Base-by-base conservation (phyloP, 1,140 invertebrate species). In the Pararge aegeria region DNA sequence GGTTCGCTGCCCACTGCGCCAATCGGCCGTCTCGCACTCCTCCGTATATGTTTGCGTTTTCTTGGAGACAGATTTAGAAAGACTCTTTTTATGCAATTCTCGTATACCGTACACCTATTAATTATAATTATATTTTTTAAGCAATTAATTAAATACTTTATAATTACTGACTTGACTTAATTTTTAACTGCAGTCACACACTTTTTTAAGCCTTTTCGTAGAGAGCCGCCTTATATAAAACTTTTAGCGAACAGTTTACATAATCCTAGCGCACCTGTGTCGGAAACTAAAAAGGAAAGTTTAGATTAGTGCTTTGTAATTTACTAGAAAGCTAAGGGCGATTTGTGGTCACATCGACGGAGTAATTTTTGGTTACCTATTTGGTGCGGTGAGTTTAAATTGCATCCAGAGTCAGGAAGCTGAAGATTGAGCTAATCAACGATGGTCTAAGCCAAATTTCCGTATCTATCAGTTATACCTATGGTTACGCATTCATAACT, bases 301-400 rank as follows among this genome's bases (percentile, higher is more conserved):
- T 49, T 54, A 53, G 20, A 60, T 38, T 60, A 55, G 53, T 61
- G 34, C 30, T 55, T 61, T 49, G 58, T 61, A 54, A 60, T 60
- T 54, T 53, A 48, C 50, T 38, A 30, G 13, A 53, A 34, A 60
- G 50, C 49, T 53, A 53, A 60, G 50, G 57, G 57, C 49, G 19
- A 60, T 60, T 60, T 60, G 57, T 52, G 58, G 58, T 61, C 58
- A 55, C 51, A 49, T 55, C 58, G 44, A 29, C 29, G 19, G 27
- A 13, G 16, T 49, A 38, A 46, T 34, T 53, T 59, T 59, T 53
- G 56, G 18, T 44, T 54, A n/a, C 30, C 30, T n/a, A 48, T 60
- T 60, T 44, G 38, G 40, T 29, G 18, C 27, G 44, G 52, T 52
- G 53, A 55, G 24, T 10, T 24, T 15, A 50, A 55, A 55, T 53